Evolutionary conservation across 2,113 vertebrate species (phyloP), one percentile per base, ranked within the genome.

Genomic region (Oriolus oriolus): DNA sequence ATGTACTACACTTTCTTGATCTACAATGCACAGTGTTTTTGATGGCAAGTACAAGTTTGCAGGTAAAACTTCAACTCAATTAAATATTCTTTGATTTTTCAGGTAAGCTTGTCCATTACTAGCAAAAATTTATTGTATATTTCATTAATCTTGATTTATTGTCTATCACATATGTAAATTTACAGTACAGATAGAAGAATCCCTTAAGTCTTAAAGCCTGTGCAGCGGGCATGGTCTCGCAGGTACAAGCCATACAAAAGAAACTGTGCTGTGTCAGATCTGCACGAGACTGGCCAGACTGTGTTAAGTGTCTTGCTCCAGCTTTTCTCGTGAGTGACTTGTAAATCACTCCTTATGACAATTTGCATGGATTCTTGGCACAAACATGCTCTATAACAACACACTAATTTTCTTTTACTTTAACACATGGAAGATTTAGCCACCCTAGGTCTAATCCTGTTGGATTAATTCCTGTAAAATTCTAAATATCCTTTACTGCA

Each of bases 371-470:
- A 59, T 61, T 79, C 39, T 89, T 33, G 22, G 24, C 30, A 70
- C 22, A 87, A 21, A 26, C 27, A 21, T 4, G 3, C 52, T 95
- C 77, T 66, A 31, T 47, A 80, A 54, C 0, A 10, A 35, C 27
- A 65, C 8, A 10, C 7, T 61, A 2, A 30, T 53, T 92, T 77
- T 33, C 18, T 59, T 90, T 70, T 64, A 45, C 16, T n/a, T 41
- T 54, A 61, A 69, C 11, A 49, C 0, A 0, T 42, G 15, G 26
- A 69, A 84, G 22, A 68, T 59, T n/a, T n/a, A 81, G 41, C 17
- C 11, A 19, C 19, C 57, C 20, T 52, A 66, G 31, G 44, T 30
- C n/a, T 82, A 89, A 77, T 77, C 10, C 19, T 79, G 24, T 33
- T 68, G 52, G 64, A 69, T 59, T 82, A 21, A 76, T 52, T 52